A percentile compares a stretch with the other conserved stretches of the same genome.
phyloP scores from a whole-genome alignment of 2,888 invertebrate species.

The Allophyes oxyacanthae region DNA sequence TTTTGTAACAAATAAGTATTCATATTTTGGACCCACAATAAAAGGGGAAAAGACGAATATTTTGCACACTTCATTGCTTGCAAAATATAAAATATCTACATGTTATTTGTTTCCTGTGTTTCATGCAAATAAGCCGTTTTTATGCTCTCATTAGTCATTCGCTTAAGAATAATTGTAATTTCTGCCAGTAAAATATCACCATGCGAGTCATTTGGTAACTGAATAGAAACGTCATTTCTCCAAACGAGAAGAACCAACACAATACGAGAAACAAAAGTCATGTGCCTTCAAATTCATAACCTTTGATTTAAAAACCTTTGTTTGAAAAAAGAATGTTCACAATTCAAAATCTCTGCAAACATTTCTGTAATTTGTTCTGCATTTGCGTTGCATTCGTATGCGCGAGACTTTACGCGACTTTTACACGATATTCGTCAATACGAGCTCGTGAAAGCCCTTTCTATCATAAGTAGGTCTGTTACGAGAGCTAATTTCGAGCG shows the following conservation, averaged over 20 bases:
- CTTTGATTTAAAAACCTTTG: too few relatives aligned
- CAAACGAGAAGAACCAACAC: too few relatives aligned
- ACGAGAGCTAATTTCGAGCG: constrained; percentile 49
- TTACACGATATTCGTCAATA: constrained; percentile 17
- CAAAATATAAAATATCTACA: too few relatives aligned
- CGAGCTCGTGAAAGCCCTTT: constrained; percentile 24
- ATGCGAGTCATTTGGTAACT: too few relatives aligned
- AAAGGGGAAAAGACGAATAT: background rate
- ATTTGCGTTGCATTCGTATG: constrained; percentile 2
- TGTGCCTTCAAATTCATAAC: too few relatives aligned
- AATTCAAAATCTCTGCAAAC: background rate
- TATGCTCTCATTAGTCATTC: too few relatives aligned
- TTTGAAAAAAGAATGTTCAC: background rate
- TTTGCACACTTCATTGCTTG: constrained; percentile 1
- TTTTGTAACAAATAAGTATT: background rate
- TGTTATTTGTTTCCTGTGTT: too few relatives aligned
- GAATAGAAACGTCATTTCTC: too few relatives aligned
- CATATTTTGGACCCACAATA: background rate
- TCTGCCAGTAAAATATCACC: too few relatives aligned
- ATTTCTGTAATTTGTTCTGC: constrained; percentile 2
- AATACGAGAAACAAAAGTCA: too few relatives aligned
- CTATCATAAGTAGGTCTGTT: constrained; percentile 32
- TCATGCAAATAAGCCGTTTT: too few relatives aligned
- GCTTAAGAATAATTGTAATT: too few relatives aligned
- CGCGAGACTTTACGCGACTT: constrained; percentile 8